Base-by-base conservation (phyloP, 2,888 invertebrate species). In the Eumacrocentrus americanus region DNA sequence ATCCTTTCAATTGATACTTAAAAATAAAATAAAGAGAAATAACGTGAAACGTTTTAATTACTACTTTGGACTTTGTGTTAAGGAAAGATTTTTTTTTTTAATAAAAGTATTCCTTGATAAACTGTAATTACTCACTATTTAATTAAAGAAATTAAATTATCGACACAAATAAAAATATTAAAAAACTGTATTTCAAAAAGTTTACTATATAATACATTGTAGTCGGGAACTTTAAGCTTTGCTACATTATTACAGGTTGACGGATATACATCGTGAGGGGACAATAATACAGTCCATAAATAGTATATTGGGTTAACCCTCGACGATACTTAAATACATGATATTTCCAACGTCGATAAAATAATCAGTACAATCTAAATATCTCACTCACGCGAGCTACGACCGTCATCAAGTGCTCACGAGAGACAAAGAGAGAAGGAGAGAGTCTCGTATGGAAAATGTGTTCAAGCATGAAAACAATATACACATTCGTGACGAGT, bases 31-130 rank as follows among this genome's bases (percentile, higher is more conserved):
- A n/a, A n/a, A n/a, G n/a, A n/a, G n/a, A n/a, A n/a, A n/a, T n/a
- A n/a, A n/a, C n/a, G n/a, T n/a, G n/a, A n/a, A n/a, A n/a, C n/a
- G 40, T 42, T 53, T 53, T 53, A 42, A 53, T 42, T 42, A 11
- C 25, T 53, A 16, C 38, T 23, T n/a, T 2, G 11, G 12, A 47
- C 47, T 20, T 52, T 56, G 29, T 12, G 20, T 29, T 29, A 29
- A n/a, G n/a, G n/a, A n/a, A n/a, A n/a, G n/a, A n/a, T n/a, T n/a
- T n/a, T n/a, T 40, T 40, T 14, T 14, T 40, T 12, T 12, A 3
- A 40, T 40, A 14, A 16, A 14, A 40, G 11, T 44, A 14, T 44
- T 20, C 14, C 22, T 18, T 44, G 11, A 20, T 29, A 29, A 29
- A 29, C 29, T 29, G 29, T 29, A 29, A 29, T 29, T 29, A n/a